These are phyloP conservation scores for Axea sp. DNA, from an alignment of 2,888 invertebrate species.

Conservation along the genomic window DNA sequence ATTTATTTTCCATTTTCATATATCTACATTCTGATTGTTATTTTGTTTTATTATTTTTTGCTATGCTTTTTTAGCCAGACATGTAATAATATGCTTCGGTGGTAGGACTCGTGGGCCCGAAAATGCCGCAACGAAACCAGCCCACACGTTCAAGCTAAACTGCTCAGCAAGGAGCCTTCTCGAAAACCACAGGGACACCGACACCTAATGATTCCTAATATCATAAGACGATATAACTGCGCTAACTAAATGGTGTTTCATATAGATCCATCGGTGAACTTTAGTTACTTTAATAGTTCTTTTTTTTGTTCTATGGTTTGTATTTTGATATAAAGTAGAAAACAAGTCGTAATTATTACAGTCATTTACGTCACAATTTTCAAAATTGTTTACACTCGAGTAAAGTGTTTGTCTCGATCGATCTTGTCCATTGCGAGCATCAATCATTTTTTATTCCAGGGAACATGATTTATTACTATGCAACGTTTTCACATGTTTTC, in stretches of 20 bases:
- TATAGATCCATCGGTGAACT: slow-evolving; percentile 54
- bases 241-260: slow-evolving; percentile 75
- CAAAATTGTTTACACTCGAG: slow-evolving; percentile 15
- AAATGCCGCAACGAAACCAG: slow-evolving; percentile 72
- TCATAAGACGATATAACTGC: slow-evolving; percentile 73
- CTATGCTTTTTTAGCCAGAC: slow-evolving; percentile 73
- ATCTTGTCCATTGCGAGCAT: slow-evolving; percentile 17
- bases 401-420: slow-evolving; percentile 12
- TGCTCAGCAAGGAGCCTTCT: slow-evolving; percentile 68
- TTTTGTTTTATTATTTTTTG: slow-evolving; percentile 59
- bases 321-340: background rate
- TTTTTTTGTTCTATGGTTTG: slow-evolving; percentile 27
- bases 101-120: slow-evolving; percentile 70
- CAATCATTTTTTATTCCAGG: slow-evolving; percentile 40
- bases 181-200: slow-evolving; percentile 75
- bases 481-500: slow-evolving; percentile 36
- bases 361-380: slow-evolving; percentile 1
- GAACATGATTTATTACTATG: slow-evolving; percentile 37
- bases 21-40: slow-evolving; percentile 56
- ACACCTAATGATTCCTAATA: slow-evolving; percentile 78
- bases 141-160: slow-evolving; percentile 71
- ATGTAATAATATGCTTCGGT: slow-evolving; percentile 76
- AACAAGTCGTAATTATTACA: slow-evolving; percentile 1
- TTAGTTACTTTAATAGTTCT: slow-evolving; percentile 53
- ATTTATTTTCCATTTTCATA: no score